Conservation (phyloP, 2,797 vertebrate genomes). For the Centroberyx gerrardi region DNA sequence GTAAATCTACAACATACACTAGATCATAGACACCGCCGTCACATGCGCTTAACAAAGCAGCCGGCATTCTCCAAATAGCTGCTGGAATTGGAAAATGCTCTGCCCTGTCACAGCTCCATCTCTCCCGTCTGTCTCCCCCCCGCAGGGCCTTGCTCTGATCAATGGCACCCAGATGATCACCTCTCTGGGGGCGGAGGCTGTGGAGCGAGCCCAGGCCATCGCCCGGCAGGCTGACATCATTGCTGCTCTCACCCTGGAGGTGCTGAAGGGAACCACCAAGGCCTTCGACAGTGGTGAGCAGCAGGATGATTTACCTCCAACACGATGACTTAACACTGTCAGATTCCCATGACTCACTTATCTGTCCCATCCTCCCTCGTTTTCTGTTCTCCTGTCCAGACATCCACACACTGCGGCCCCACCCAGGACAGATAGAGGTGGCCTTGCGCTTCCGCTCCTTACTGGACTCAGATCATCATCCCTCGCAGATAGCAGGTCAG, state of each 20-base stretch:
- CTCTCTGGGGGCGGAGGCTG: constrained; percentile 95
- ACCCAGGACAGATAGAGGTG: constrained; percentile 94
- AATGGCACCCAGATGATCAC: constrained; percentile 99
- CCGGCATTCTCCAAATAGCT: background rate
- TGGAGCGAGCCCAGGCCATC: constrained; percentile 93
- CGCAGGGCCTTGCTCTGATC: constrained; percentile 95
- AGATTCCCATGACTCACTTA: background rate
- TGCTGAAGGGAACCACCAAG: constrained; percentile 97
- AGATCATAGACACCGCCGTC: background rate
- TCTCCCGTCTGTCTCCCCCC: constrained; percentile 12
- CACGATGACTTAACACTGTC: background rate
- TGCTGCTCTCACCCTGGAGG: constrained; percentile 96
- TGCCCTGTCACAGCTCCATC: background rate
- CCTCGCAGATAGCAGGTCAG: constrained; percentile 97
- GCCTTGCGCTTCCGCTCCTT: constrained; percentile 95
- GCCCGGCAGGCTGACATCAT: constrained; percentile 96
- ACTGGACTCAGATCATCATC: constrained; percentile 97
- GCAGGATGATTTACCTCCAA: background rate
- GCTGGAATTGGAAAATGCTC: background rate
- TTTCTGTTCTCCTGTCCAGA: constrained; percentile 79
- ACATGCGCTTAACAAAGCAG: background rate
- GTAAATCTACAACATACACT: background rate
- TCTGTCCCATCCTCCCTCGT: background rate
- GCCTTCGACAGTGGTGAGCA: constrained; percentile 96
- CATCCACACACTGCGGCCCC: constrained; percentile 93